Conservation (phyloP, 2,888 invertebrate genomes). For the Rotaria macrura region DNA sequence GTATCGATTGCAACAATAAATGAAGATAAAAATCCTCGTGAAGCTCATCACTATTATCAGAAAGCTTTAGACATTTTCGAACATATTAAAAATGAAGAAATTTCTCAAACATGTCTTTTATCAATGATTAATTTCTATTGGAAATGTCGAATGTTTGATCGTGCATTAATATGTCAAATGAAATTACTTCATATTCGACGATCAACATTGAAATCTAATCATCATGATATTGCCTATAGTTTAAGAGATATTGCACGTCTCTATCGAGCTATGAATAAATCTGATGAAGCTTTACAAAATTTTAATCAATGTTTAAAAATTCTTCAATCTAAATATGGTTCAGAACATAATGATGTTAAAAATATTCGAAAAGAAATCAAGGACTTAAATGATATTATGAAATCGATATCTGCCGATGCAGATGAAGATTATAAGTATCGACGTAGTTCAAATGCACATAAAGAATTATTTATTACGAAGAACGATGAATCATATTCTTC, state of each 20-base stretch:
- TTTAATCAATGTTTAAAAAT: not conserved
- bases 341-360: not conserved
- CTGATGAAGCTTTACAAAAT: not conserved
- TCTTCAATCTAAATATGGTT: not conserved
- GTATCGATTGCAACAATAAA: not conserved
- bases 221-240: not conserved
- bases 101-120: not conserved
- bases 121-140: not conserved
- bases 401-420: not conserved
- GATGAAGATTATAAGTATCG: not conserved
- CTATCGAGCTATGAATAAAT: not conserved
- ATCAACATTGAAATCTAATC: not conserved
- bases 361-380: not conserved
- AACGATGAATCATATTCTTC: not conserved
- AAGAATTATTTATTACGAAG: not conserved
- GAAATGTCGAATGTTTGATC: conserved; percentile 3
- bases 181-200: not conserved
- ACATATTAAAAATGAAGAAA: not conserved
- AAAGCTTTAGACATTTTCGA: not conserved
- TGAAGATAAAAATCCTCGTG: not conserved
- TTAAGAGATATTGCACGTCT: not conserved
- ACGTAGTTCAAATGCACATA: not conserved
- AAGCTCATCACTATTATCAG: not conserved
- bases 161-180: not conserved
- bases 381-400: not conserved